Percentiles rank a stretch among this genome's conserved stretches.
Conservation (phyloP, 1,140 invertebrate species). For the Copidosoma floridanum region DNA sequence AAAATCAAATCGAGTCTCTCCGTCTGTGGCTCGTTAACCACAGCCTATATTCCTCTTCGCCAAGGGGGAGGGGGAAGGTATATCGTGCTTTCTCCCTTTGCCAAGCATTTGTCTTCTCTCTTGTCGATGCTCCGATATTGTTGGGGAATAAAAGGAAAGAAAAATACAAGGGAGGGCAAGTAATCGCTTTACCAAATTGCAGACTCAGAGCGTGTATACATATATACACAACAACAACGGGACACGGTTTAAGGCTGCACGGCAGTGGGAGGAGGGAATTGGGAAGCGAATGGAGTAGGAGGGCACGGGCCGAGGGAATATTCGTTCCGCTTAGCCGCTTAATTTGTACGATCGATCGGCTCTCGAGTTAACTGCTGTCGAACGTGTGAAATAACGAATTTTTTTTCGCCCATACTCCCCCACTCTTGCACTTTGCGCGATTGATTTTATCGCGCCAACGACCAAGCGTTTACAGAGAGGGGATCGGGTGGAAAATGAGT, state of each 20-base stretch:
- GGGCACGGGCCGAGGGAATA: slow-evolving; percentile 32
- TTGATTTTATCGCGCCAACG: slow-evolving; percentile 11
- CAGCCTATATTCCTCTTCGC: no score
- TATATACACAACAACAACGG: no score
- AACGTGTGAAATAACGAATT: slow-evolving; percentile 32
- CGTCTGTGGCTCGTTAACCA: no score
- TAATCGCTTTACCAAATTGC: slow-evolving; percentile 37
- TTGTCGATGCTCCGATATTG: neutral
- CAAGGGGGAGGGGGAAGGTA: no score
- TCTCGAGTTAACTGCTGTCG: slow-evolving; percentile 30
- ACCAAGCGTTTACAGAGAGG: no score
- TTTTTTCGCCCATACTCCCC: slow-evolving; percentile 11
- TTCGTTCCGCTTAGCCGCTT: slow-evolving; percentile 40
- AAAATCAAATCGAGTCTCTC: no score
- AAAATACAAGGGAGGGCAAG: no score
- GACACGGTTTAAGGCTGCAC: no score
- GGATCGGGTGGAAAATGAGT: no score
- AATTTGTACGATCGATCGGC: slow-evolving; percentile 40
- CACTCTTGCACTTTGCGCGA: no score
- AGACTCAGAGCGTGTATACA: slow-evolving; percentile 24
- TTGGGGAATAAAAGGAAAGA: no score
- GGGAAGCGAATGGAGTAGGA: slow-evolving; percentile 2
- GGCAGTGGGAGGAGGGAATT: no score
- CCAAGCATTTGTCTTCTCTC: neutral
- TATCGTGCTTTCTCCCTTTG: neutral